phyloP scores from a whole-genome alignment of 2,797 vertebrate species.

The Synanceia verrucosa region DNA sequence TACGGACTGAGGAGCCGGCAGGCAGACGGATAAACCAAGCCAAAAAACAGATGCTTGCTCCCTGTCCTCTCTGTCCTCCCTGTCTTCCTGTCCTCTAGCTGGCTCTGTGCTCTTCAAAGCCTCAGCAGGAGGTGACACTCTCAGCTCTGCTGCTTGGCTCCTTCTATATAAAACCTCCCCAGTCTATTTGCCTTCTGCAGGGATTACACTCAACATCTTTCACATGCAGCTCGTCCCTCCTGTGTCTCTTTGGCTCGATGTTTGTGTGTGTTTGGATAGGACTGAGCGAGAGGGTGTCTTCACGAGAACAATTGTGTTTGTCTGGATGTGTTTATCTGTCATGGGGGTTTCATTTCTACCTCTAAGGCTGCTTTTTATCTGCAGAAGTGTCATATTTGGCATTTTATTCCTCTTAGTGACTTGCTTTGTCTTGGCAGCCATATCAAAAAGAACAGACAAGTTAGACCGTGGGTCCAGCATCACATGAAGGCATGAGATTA shows the following conservation, averaged over 20 bases:
- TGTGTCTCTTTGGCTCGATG: constrained; percentile 46
- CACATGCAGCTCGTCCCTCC: constrained; percentile 56
- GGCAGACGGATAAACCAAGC: constrained; percentile 51
- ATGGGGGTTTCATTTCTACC: constrained; percentile 51
- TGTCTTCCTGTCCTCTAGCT: constrained; percentile 21
- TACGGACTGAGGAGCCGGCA: constrained; percentile 39
- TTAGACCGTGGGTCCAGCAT: constrained; percentile 5
- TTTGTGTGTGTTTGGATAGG: constrained; percentile 7
- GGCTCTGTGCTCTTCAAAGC: constrained; percentile 64
- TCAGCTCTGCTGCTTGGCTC: constrained; percentile 48
- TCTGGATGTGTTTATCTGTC: constrained; percentile 47
- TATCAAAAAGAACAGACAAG: constrained; percentile 34
- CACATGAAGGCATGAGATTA: constrained; percentile 21
- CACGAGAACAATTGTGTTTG: constrained; percentile 52
- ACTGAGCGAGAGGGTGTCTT: constrained; percentile 31
- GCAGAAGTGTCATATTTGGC: constrained; percentile 47
- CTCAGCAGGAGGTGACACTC: constrained; percentile 63
- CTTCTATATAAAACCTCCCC: constrained; percentile 59
- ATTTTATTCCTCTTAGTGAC: constrained; percentile 42
- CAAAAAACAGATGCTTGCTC: constrained; percentile 50
- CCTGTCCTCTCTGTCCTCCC: constrained; percentile 51
- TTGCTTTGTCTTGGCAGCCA: constrained; percentile 49
- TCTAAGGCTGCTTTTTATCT: constrained; percentile 54
- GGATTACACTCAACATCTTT: constrained; percentile 70
- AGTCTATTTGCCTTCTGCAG: constrained; percentile 71